Percentiles rank a stretch among this genome's conserved stretches.
Evolutionary conservation across 2,888 invertebrate species (phyloP).

Genomic region (Acleris laterana): DNA sequence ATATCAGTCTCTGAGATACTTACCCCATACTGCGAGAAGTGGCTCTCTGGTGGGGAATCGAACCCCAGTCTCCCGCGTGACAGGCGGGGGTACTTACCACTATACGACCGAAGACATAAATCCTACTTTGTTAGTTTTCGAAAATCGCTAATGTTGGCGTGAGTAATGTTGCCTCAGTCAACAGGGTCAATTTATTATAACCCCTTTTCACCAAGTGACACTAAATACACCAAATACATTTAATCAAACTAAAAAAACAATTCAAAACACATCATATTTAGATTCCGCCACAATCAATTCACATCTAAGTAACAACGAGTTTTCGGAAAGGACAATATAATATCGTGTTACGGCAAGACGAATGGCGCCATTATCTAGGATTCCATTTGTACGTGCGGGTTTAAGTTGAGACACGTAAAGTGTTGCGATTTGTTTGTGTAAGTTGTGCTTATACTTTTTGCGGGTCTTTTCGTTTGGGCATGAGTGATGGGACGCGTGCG

Average conservation of each 20-base stretch:
- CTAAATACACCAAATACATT: no score
- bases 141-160: no score
- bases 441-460: conserved; percentile 37
- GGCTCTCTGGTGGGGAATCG: no score
- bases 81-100: no score
- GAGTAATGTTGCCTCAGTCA: no score
- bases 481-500: conserved; percentile 25
- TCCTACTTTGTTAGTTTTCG: no score
- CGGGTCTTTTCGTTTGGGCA: conserved; percentile 29
- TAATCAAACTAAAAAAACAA: neutral
- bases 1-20: no score
- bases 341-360: conserved; percentile 41
- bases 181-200: no score
- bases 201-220: no score
- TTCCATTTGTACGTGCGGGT: conserved; percentile 40
- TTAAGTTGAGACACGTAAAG: conserved; percentile 41
- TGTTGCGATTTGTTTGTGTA: conserved; percentile 39
- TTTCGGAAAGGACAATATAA: conserved; percentile 42
- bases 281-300: conserved; percentile 34
- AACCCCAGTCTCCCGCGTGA: no score
- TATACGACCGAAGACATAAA: no score
- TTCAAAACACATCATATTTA: conserved; percentile 24
- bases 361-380: conserved; percentile 42
- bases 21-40: no score
- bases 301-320: conserved; percentile 32